These are phyloP conservation scores for Enteromius paludinosus DNA, from an alignment of 2,797 vertebrate species.

Conservation along the genomic window DNA sequence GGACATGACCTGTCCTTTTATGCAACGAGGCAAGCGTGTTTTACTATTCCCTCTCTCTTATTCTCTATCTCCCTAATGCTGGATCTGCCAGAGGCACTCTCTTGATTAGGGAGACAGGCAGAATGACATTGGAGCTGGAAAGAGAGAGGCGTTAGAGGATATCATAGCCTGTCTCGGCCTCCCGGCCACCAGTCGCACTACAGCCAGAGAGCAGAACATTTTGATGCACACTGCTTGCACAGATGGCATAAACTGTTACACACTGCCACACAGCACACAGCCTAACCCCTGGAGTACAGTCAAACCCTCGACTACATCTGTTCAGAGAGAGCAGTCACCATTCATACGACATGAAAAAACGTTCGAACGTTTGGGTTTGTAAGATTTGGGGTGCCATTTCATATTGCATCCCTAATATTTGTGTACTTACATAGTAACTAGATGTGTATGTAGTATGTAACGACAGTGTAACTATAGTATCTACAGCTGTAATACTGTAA, in stretches of 20 bases:
- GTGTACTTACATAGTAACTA: no score
- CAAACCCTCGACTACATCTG: neutral
- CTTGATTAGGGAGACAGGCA: slow-evolving; percentile 72
- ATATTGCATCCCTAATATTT: no score
- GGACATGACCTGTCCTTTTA: slow-evolving; percentile 74
- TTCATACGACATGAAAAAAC: neutral
- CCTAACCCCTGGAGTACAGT: slow-evolving; percentile 5
- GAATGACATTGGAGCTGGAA: slow-evolving; percentile 76
- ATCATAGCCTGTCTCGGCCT: slow-evolving; percentile 45
- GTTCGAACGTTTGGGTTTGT: neutral
- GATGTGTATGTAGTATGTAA: no score
- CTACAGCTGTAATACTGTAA: no score
- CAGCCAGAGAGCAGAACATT: slow-evolving; percentile 38
- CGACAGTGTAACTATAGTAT: no score
- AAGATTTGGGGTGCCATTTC: neutral
- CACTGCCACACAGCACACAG: slow-evolving; percentile 2
- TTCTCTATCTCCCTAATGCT: slow-evolving; percentile 56
- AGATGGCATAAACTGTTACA: slow-evolving; percentile 21
- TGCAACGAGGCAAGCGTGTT: slow-evolving; percentile 46
- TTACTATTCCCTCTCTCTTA: slow-evolving; percentile 48
- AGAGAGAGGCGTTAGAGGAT: slow-evolving; percentile 65
- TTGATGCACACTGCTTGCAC: slow-evolving; percentile 11
- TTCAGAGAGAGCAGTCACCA: neutral
- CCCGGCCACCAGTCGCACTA: slow-evolving; percentile 19
- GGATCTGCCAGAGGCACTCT: slow-evolving; percentile 49